These are phyloP conservation scores for Osedax fenrisi DNA, from an alignment of 2,888 invertebrate species.

Conservation along the genomic window DNA sequence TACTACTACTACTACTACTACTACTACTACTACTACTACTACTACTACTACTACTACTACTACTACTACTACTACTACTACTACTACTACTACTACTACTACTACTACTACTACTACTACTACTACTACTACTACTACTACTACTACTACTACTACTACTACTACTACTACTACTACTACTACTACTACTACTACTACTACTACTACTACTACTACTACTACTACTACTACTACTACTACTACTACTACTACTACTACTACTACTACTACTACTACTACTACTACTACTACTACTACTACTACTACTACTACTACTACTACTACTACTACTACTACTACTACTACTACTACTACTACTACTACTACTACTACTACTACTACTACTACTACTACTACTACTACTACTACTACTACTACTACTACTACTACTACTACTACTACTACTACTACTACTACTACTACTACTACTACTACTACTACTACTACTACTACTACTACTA, in stretches of 20 bases:
- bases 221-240: conserved; percentile 26
- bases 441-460: conserved; percentile 26
- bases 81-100: too few relatives aligned
- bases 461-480: conserved; percentile 27
- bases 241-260: conserved; percentile 26
- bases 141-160: conserved; percentile 24
- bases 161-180: conserved; percentile 22
- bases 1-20: too few relatives aligned
- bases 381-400: conserved; percentile 17
- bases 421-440: conserved; percentile 27
- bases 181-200: conserved; percentile 22
- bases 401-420: conserved; percentile 24
- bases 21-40: too few relatives aligned
- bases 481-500: conserved; percentile 26
- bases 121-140: conserved; percentile 20
- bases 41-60: too few relatives aligned
- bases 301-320: conserved; percentile 7
- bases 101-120: conserved; percentile 10
- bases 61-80: too few relatives aligned
- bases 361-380: conserved; percentile 24
- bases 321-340: conserved; percentile 20
- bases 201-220: conserved; percentile 25
- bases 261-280: conserved; percentile 26
- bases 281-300: conserved; percentile 26
- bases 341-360: conserved; percentile 22